Conservation (phyloP, 30 jellyfish, hydroid and myxozoan species). For the Sanderia malayensis region DNA sequence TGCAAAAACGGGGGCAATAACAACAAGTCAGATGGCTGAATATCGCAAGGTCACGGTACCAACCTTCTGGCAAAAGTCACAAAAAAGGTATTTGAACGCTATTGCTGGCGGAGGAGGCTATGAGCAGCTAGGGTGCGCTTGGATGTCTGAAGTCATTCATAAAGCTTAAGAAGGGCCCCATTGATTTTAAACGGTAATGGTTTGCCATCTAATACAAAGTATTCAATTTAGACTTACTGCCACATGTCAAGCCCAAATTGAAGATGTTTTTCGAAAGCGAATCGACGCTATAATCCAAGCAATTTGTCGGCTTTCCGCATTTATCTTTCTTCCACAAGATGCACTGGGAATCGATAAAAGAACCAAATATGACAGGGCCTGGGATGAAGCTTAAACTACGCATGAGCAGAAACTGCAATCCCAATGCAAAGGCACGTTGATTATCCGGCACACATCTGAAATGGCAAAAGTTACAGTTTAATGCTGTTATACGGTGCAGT, state of each 20-base stretch:
- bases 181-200: too few species aligned
- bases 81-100: too few species aligned
- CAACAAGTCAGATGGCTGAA: too few species aligned
- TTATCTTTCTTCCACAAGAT: constrained; percentile 63
- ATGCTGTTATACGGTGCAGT: not conserved
- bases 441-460: constrained; percentile 88
- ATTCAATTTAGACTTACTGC: too few species aligned
- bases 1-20: too few species aligned
- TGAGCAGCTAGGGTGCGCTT: too few species aligned
- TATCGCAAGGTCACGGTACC: too few species aligned
- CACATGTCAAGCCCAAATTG: constrained; percentile 56
- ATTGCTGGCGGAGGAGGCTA: too few species aligned
- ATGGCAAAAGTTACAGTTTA: not conserved
- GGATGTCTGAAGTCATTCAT: too few species aligned
- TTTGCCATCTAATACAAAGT: too few species aligned
- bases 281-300: constrained; percentile 73
- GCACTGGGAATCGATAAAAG: constrained; percentile 74
- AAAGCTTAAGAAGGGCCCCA: too few species aligned
- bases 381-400: constrained; percentile 86
- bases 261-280: constrained; percentile 44
- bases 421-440: constrained; percentile 88
- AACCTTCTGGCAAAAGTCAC: too few species aligned
- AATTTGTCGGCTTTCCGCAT: constrained; percentile 81
- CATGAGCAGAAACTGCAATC: constrained; percentile 74
- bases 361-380: constrained; percentile 81